phyloP scores from a whole-genome alignment of 1,140 invertebrate genomes.

The Habropoda laboriosa region DNA sequence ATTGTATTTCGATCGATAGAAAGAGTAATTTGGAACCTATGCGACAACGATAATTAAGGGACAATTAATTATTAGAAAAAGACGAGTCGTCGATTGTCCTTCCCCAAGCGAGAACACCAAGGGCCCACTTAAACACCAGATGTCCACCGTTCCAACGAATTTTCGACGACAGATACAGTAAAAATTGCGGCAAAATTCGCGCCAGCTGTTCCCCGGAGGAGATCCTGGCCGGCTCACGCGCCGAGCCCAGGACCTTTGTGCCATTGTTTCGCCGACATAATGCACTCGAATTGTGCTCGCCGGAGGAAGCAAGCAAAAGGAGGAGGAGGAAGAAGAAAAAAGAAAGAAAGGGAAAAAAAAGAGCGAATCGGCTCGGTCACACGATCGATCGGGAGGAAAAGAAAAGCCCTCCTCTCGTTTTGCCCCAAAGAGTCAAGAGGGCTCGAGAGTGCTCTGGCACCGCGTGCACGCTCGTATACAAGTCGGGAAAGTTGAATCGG shows the following conservation, averaged over 20 bases:
- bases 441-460: constrained; percentile 17
- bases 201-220: constrained; percentile 49
- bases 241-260: constrained; percentile 35
- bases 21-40: too few species aligned
- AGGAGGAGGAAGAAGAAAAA: not conserved
- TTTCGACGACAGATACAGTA: constrained; percentile 49
- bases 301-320: constrained; percentile 17
- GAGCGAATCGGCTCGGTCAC: constrained; percentile 48
- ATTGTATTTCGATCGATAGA: too few species aligned
- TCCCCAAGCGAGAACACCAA: too few species aligned
- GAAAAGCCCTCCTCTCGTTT: constrained; percentile 63
- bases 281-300: constrained; percentile 58
- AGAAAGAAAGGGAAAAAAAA: constrained; percentile 36
- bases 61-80: too few species aligned
- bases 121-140: not conserved
- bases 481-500: constrained; percentile 36
- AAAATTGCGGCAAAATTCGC: constrained; percentile 38
- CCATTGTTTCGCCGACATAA: constrained; percentile 64
- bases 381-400: constrained; percentile 68
- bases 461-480: not conserved
- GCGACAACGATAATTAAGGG: too few species aligned
- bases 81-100: too few species aligned
- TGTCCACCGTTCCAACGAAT: constrained; percentile 20
- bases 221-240: constrained; percentile 46
- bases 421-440: too few species aligned